A percentile compares a stretch with the other conserved stretches of the same genome.
Evolutionary conservation across 2,113 vertebrate species (phyloP).

Genomic region (Chrysemys picta): DNA sequence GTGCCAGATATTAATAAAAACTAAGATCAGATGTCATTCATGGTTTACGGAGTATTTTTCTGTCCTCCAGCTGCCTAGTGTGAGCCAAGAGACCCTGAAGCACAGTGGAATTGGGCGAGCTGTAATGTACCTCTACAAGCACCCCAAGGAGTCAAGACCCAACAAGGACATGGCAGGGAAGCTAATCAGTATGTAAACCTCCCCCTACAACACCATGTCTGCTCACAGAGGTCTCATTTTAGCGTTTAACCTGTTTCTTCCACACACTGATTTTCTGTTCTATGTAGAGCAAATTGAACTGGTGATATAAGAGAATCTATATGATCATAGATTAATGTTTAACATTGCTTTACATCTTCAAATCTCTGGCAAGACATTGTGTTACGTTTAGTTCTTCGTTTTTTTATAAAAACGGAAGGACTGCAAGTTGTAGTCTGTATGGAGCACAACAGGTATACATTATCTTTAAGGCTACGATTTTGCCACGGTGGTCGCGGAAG

Average conservation of each 20-base stretch:
- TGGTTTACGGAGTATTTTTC: slow-evolving; percentile 32
- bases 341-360: accelerated
- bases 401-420: not conserved
- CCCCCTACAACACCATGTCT: not conserved
- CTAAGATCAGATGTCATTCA: not conserved
- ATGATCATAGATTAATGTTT: not conserved
- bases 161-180: slow-evolving; percentile 99
- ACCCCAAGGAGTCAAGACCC: slow-evolving; percentile 93
- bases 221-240: not conserved
- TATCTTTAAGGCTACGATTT: not conserved
- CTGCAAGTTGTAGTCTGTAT: not conserved
- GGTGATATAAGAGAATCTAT: not conserved
- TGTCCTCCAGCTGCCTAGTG: slow-evolving; percentile 89
- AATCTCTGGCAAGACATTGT: not conserved
- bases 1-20: too few species aligned
- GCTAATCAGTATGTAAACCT: slow-evolving; percentile 91
- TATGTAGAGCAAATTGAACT: not conserved
- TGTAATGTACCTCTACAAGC: slow-evolving; percentile 99
- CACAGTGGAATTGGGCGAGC: slow-evolving; percentile 96
- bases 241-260: not conserved
- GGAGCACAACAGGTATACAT: not conserved
- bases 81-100: slow-evolving; percentile 98
- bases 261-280: accelerated
- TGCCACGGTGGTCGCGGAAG: too few species aligned
- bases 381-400: not conserved